Evolutionary conservation across 2,797 vertebrate genomes (phyloP), one percentile per base, ranked within the genome.

Genomic region (Cyprinodon diabolis): DNA sequence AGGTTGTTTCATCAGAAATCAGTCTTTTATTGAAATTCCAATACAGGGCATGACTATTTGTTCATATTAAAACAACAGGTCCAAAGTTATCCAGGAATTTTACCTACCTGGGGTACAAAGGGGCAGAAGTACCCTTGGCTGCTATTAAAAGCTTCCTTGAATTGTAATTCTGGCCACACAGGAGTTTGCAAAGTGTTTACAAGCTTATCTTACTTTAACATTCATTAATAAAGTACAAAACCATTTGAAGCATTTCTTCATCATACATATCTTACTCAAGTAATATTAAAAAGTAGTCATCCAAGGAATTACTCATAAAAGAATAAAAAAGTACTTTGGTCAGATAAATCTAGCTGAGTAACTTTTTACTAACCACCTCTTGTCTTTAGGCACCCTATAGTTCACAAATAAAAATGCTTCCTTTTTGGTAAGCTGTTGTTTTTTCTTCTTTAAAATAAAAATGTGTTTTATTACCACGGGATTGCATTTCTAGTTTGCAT

Each of bases 131-230:
- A 54, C 49, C 9, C 15, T 45, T 55, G 37, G 35, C 60, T 66
- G n/a, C 45, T 4, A 66, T 14, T 21, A 52, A 71, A 63, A 51
- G 58, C 25, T 51, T 63, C 37, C 40, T 40, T 14, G 30, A 56
- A 17, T 12, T 47, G 62, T 56, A 23, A 48, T 55, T 45, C 48
- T 65, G 65, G 35, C 49, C 60, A 72, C 48, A 65, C 21, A 48
- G 48, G 30, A 60, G 40, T 37, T 65, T 13, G 6, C 37, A 45
- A 65, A 65, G 62, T 23, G 40, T 45, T 14, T 19, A 47, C 62
- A 65, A 65, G 62, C 40, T 45, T 1, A n/a, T 23, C 1, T 43
- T n/a, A 40, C 4, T 11, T 63, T 30, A 30, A 0, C 2, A 30
- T 30, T 43, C 40, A 43, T 43, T 43, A 43, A 43, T 5, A 43